Percentiles rank a stretch among this genome's conserved stretches.
Evolutionary conservation across 2,888 invertebrate genomes (phyloP).

Genomic region (Subacronicta megacephala): DNA sequence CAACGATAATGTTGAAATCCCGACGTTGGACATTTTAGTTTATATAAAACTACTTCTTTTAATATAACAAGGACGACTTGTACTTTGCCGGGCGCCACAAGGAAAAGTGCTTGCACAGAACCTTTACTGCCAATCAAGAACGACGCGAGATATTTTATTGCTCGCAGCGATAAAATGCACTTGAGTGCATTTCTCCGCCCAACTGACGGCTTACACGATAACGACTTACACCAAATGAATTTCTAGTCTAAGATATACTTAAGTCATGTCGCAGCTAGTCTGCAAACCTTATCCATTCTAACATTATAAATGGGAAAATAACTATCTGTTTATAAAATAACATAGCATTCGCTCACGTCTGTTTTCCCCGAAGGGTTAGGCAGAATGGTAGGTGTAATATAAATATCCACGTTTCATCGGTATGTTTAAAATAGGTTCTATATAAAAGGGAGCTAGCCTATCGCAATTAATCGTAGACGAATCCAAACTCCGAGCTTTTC

Average conservation of each 20-base stretch:
- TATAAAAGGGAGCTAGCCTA: no score
- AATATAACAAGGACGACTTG: no score
- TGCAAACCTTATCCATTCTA: slow-evolving; percentile 2
- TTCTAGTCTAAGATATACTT: slow-evolving; percentile 8
- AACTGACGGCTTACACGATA: slow-evolving; percentile 32
- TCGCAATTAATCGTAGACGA: no score
- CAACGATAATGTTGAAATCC: no score
- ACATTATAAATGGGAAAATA: no score
- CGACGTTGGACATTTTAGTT: neutral
- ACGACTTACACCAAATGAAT: slow-evolving; percentile 27
- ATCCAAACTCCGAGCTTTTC: no score
- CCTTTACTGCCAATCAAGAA: slow-evolving; percentile 37
- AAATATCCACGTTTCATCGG: no score
- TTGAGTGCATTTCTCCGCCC: slow-evolving; percentile 30
- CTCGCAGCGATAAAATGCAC: slow-evolving; percentile 43
- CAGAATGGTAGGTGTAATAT: no score
- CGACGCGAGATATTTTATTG: slow-evolving; percentile 42
- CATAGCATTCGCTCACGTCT: no score
- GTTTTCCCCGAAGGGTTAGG: no score
- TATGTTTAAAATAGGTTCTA: no score
- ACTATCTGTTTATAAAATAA: no score
- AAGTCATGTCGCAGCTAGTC: slow-evolving; percentile 3
- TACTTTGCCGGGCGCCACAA: slow-evolving; percentile 2
- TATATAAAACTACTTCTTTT: neutral
- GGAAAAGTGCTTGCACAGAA: slow-evolving; percentile 11